Evolutionary conservation across 2,113 vertebrate species (phyloP).

Genomic region (Colius striatus): DNA sequence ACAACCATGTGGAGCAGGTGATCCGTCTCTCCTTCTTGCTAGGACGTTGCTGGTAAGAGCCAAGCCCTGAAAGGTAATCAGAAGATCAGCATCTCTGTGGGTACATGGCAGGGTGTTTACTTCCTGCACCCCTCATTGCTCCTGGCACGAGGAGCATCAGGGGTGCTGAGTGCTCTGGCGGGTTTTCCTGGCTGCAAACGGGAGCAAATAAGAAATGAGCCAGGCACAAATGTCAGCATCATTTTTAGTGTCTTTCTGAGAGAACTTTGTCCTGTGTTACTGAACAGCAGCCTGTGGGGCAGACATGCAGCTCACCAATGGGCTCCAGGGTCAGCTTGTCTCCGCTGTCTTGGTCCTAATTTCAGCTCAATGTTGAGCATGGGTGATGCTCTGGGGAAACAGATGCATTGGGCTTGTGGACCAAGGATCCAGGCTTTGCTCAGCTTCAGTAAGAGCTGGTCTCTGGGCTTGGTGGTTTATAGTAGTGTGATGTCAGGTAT

Average conservation of each 20-base stretch:
- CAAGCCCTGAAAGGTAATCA: conserved; percentile 14
- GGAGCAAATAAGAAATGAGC: neutral
- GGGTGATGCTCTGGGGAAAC: neutral
- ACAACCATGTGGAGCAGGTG: neutral
- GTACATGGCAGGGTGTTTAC: neutral
- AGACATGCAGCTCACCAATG: fast-evolving
- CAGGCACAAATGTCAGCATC: neutral
- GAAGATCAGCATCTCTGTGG: neutral
- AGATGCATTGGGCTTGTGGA: neutral
- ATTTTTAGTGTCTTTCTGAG: fast-evolving
- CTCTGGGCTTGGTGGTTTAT: neutral
- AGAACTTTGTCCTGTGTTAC: neutral
- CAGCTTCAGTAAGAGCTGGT: neutral
- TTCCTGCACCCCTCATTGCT: neutral
- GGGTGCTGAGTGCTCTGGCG: neutral
- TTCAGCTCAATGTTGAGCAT: neutral
- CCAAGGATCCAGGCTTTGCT: neutral
- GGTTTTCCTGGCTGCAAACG: neutral
- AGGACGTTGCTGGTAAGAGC: neutral
- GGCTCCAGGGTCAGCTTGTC: neutral
- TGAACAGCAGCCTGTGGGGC: neutral
- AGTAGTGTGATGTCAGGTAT: neutral
- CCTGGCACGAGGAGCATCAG: neutral
- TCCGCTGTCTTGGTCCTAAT: neutral
- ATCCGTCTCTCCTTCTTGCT: neutral